Evolutionary conservation across 2,888 invertebrate genomes (phyloP), one percentile per base, ranked within the genome.

Genomic region (Rhorus exstirpatorius): DNA sequence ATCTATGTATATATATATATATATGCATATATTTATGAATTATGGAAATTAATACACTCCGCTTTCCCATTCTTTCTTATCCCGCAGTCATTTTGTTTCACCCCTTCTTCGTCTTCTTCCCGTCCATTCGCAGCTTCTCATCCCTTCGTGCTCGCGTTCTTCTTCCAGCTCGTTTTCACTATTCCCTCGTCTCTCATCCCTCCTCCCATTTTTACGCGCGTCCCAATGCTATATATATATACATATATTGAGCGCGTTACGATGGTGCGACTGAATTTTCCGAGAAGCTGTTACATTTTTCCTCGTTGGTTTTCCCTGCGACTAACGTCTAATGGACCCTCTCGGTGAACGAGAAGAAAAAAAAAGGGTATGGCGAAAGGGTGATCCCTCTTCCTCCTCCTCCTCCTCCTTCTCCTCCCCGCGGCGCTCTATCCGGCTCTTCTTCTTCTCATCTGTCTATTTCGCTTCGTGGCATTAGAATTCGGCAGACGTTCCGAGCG

Each of bases 11-110:
- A 83, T 84, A 83, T 85, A 71, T 63, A 65, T 60, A 68, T 68
- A 76, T 76, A 76, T 55, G 51, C 53, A 74, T 61, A 71, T 84
- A 55, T 79, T 83, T 79, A 85, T 85, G 84, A 84, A 83, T 85
- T 84, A 86, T 86, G 86, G 86, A 88, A 86, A 88, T 89, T 87
- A 88, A 86, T 87, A 83, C 85, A 83, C 82, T 85, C 76, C 38
- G 79, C 81, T 80, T 75, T 75, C 67, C 55, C 77, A 78, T 84
- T 84, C 49, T 81, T 80, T 65, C 83, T 72, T 68, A 71, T 78
- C 46, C 14, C 3, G 24, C 80, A 77, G 77, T 79, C 67, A 75
- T 53, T 79, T 68, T 46, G 68, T 60, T 49, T 58, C 24, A 26
- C 58, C 4, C 35, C 3, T 31, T 6, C 31, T 31, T 6, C 6